Percentiles rank a stretch among this genome's conserved stretches.
Conservation (phyloP, 2,797 vertebrate species). For the Sebastes vulpes region DNA sequence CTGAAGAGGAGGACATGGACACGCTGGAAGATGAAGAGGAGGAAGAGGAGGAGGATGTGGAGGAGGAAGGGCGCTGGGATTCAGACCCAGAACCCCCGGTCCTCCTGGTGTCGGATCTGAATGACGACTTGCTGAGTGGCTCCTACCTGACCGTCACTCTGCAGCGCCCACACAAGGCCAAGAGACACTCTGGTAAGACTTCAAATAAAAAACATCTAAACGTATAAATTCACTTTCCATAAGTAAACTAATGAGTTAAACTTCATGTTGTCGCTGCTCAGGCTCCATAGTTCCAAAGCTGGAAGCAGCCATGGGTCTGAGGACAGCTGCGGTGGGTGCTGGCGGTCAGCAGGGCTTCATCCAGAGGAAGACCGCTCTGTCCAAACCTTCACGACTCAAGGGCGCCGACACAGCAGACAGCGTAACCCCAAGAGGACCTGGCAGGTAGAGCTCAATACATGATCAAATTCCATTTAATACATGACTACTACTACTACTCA, state of each 20-base stretch:
- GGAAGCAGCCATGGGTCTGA: constrained; percentile 91
- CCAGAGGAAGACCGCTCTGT: constrained; percentile 83
- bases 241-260: neutral
- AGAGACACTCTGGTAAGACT: constrained; percentile 79
- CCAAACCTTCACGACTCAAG: constrained; percentile 83
- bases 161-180: constrained; percentile 91
- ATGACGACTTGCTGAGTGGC: constrained; percentile 89
- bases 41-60: constrained; percentile 80
- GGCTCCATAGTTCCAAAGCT: constrained; percentile 96
- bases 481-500: too few relatives aligned
- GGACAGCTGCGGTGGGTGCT: constrained; percentile 31
- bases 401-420: constrained; percentile 63
- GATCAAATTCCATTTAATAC: neutral
- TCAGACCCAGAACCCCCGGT: constrained; percentile 91
- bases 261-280: constrained; percentile 11
- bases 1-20: constrained; percentile 82
- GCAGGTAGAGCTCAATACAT: constrained; percentile 59
- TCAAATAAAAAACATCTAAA: neutral
- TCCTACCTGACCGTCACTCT: constrained; percentile 97
- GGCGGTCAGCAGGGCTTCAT: constrained; percentile 71
- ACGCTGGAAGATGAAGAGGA: constrained; percentile 76
- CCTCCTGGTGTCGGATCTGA: constrained; percentile 87
- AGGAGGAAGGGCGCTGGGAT: constrained; percentile 93
- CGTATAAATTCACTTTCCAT: neutral
- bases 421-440: constrained; percentile 61